These are phyloP conservation scores for Tachypleus tridentatus DNA, from an alignment of 1,140 invertebrate genomes.

Conservation along the genomic window DNA sequence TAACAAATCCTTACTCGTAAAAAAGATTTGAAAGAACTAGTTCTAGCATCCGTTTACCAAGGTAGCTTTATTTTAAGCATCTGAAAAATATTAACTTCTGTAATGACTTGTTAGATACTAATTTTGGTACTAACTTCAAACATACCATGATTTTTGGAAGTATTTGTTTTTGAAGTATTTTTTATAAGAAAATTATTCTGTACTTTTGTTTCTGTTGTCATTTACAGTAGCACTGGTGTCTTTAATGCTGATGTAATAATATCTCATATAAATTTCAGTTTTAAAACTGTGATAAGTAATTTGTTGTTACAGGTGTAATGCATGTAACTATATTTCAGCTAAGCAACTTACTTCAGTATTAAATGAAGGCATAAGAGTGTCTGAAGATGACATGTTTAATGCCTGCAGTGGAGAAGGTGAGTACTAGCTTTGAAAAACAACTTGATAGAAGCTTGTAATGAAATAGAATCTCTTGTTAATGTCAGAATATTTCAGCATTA, in stretches of 20 bases:
- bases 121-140: too few relatives aligned
- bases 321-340: conserved; percentile 28
- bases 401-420: conserved; percentile 27
- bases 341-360: conserved; percentile 40
- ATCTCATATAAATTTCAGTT: too few relatives aligned
- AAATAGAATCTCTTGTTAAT: conserved; percentile 4
- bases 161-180: too few relatives aligned
- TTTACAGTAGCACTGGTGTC: too few relatives aligned
- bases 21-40: conserved; percentile 46
- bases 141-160: too few relatives aligned
- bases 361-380: conserved; percentile 40
- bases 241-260: too few relatives aligned
- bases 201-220: too few relatives aligned
- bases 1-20: too few relatives aligned
- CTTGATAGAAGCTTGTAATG: conserved; percentile 7
- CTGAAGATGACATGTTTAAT: conserved; percentile 35
- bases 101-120: too few relatives aligned
- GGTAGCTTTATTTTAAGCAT: conserved; percentile 34
- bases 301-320: conserved; percentile 11
- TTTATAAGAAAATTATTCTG: too few relatives aligned
- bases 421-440: conserved; percentile 9
- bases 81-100: too few relatives aligned
- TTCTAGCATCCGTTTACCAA: conserved; percentile 56
- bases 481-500: conserved; percentile 2
- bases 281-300: neutral